phyloP scores from a whole-genome alignment of 2,797 vertebrate genomes.

The Falco biarmicus region DNA sequence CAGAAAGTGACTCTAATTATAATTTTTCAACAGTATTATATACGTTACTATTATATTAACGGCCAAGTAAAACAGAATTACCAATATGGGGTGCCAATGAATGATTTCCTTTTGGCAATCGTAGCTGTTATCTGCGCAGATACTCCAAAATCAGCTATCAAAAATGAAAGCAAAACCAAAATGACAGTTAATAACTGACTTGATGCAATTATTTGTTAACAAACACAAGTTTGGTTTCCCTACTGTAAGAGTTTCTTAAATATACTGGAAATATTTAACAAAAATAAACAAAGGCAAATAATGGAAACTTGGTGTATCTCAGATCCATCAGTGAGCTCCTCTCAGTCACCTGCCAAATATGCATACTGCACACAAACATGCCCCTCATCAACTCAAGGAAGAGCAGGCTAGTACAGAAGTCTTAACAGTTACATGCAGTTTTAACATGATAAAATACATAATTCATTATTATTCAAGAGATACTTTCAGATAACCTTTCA shows the following conservation, averaged over 20 bases:
- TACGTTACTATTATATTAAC: background rate
- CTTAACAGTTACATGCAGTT: background rate
- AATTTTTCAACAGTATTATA: background rate
- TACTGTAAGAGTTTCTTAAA: background rate
- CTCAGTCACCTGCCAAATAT: background rate
- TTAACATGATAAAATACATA: background rate
- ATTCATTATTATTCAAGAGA: background rate
- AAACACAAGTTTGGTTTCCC: background rate
- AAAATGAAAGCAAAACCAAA: conserved; percentile 4
- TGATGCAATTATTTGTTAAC: background rate
- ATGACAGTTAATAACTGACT: background rate
- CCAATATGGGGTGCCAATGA: conserved; percentile 99
- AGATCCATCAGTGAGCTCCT: background rate
- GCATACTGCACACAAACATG: background rate
- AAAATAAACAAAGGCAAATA: background rate
- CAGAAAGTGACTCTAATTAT: background rate
- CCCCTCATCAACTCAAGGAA: background rate
- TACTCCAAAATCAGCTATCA: conserved; percentile 95
- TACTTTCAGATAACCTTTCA: background rate
- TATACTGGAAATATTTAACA: background rate
- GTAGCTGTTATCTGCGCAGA: conserved; percentile 98
- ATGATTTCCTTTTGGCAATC: conserved; percentile 97
- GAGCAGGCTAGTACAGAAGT: background rate
- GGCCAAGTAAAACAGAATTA: conserved; percentile 75
- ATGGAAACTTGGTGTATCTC: background rate